These are phyloP conservation scores for Stenurella melanura DNA, from an alignment of 2,888 invertebrate species.

Conservation along the genomic window DNA sequence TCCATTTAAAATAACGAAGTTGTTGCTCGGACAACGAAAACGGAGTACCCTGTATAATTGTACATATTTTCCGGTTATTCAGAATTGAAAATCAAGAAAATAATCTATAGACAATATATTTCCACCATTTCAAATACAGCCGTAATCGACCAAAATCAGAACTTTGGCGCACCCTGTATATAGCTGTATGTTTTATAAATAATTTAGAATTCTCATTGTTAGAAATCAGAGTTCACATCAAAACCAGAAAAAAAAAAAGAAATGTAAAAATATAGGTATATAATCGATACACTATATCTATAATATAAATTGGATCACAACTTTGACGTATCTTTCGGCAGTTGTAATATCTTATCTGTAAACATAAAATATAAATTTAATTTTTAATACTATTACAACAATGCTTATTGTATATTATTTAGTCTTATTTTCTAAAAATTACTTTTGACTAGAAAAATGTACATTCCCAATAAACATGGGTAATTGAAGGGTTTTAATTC, in stretches of 20 bases:
- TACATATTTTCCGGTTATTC: no score
- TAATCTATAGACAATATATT: no score
- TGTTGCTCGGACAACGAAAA: no score
- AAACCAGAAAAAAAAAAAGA: conserved; percentile 18
- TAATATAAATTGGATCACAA: conserved; percentile 58
- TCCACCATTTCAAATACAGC: no score
- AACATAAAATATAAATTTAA: conserved; percentile 50
- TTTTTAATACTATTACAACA: conserved; percentile 55
- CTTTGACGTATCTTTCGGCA: conserved; percentile 61
- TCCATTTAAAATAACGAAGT: no score
- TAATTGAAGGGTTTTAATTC: conserved; percentile 64
- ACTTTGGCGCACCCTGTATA: no score
- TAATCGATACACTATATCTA: conserved; percentile 29
- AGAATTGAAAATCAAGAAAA: no score
- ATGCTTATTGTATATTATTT: conserved; percentile 49
- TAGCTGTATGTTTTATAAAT: conserved; percentile 6
- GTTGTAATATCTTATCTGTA: conserved; percentile 51
- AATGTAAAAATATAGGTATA: conserved; percentile 30
- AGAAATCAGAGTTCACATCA: background rate
- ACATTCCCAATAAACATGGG: conserved; percentile 58
- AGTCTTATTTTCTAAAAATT: conserved; percentile 58
- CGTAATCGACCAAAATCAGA: no score
- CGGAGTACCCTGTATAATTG: no score
- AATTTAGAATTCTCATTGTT: conserved; percentile 43
- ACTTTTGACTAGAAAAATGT: conserved; percentile 63